Evolutionary conservation across 2,797 vertebrate genomes (phyloP), one percentile per base, ranked within the genome.

Genomic region (Ctenopoma kingsleyae): DNA sequence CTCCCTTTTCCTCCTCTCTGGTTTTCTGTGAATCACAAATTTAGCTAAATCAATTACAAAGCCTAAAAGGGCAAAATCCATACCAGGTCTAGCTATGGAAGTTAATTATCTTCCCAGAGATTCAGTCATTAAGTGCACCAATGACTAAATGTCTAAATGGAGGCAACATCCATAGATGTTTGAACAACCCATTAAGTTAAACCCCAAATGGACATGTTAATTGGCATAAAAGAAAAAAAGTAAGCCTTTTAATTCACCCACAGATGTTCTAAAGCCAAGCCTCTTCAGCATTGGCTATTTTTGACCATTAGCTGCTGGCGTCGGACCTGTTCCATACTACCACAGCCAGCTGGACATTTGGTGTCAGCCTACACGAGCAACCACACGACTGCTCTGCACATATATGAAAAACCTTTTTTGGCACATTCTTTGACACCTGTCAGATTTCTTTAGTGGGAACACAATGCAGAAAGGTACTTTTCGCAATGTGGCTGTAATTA

Each of bases 401-500:
- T 57, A 48, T 30, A 11, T 8, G 38, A 47, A 61, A 44, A 66
- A 54, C 27, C 12, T 8, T n/a, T 36, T 27, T 38, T 51, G 12
- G 16, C 60, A 72, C 16, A 40, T 66, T 76, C 40, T 58, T 48
- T 20, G 23, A 50, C 16, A 30, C 47, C n/a, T 52, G 36, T 67
- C 7, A 22, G 38, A 36, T 63, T 46, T 63, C 36, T 16, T 55
- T 65, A 48, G 50, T 44, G 48, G 40, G 67, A 71, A 51, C 46
- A 73, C 75, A 74, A 93, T 93, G 92, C 84, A 86, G 68, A 86
- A 58, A 46, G 59, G 63, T 44, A 41, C 63, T 23, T 55, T 16
- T 74, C 51, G 69, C 43, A 85, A 84, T 13, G 52, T 89, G 17
- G 84, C 88, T 43, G 74, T 89, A 40, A 76, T 95, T 48, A 87